These are phyloP conservation scores for Tenrec ecaudatus DNA, from an alignment of 2,113 vertebrate species.

Conservation along the genomic window DNA sequence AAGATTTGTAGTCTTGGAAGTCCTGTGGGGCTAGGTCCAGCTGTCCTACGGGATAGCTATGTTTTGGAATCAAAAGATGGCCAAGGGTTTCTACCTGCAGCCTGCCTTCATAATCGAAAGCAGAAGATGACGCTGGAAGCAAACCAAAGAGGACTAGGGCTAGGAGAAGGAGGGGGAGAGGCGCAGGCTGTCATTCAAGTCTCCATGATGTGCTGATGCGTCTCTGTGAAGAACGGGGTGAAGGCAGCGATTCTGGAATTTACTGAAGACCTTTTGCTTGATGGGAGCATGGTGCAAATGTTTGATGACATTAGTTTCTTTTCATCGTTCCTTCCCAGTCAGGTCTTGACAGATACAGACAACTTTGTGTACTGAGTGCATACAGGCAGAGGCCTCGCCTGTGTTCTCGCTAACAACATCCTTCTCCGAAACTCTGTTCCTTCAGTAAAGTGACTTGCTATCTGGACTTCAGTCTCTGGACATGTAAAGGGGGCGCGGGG, in stretches of 20 bases:
- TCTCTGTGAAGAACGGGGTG: not conserved
- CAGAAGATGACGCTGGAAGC: not conserved
- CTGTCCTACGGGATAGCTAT: too few relatives aligned
- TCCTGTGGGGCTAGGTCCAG: too few relatives aligned
- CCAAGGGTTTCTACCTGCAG: not conserved
- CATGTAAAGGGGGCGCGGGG: not conserved
- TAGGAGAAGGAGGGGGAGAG: not conserved
- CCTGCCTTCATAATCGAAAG: not conserved
- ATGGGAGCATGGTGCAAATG: not conserved
- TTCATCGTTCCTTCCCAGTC: not conserved
- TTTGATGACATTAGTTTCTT: not conserved
- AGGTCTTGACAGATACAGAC: not conserved
- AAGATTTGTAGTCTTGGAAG: too few relatives aligned
- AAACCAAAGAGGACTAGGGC: not conserved
- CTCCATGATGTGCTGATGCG: not conserved
- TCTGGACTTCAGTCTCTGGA: slow-evolving; percentile 11
- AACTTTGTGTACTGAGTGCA: not conserved
- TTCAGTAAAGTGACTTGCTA: not conserved
- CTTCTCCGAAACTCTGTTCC: not conserved
- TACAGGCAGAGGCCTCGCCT: not conserved
- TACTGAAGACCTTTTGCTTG: not conserved
- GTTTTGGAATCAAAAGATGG: too few relatives aligned
- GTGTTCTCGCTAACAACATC: not conserved
- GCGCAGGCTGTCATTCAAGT: not conserved
- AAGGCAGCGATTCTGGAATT: not conserved